A percentile compares a stretch with the other conserved stretches of the same genome.
Evolutionary conservation across 2,797 vertebrate species (phyloP).

Genomic region (Betta splendens): DNA sequence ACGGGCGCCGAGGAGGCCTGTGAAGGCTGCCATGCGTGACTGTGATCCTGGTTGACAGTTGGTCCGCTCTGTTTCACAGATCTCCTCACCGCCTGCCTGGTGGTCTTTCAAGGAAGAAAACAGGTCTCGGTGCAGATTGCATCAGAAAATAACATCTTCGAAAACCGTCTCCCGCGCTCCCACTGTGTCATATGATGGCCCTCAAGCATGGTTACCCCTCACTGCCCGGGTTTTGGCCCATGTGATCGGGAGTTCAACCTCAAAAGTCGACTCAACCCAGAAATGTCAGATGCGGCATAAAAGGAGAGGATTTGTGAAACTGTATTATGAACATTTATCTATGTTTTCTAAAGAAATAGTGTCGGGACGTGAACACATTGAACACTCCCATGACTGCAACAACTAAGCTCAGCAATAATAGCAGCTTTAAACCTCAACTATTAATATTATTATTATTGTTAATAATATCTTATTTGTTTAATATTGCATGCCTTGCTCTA

Average conservation of each 20-base stretch:
- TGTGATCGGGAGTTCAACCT: constrained; percentile 61
- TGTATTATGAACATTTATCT: not conserved
- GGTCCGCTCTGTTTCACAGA: constrained; percentile 79
- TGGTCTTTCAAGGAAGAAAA: constrained; percentile 74
- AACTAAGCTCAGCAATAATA: not conserved
- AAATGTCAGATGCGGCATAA: constrained; percentile 34
- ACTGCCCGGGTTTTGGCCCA: constrained; percentile 52
- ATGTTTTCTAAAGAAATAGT: not conserved
- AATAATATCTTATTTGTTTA: not conserved
- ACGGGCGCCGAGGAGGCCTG: constrained; percentile 52
- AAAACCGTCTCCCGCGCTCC: constrained; percentile 46
- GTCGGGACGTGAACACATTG: not conserved
- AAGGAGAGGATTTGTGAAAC: constrained; percentile 13
- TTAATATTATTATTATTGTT: no score
- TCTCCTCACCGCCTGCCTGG: constrained; percentile 74
- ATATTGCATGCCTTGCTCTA: not conserved
- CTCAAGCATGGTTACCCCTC: constrained; percentile 65
- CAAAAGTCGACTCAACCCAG: constrained; percentile 41
- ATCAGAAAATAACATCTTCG: constrained; percentile 64
- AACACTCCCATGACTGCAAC: not conserved
- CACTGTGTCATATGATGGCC: constrained; percentile 67
- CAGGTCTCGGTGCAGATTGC: constrained; percentile 67
- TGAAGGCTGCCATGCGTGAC: constrained; percentile 76
- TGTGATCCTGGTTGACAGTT: constrained; percentile 76
- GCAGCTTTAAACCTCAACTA: not conserved